Evolutionary conservation across 1,140 invertebrate species (phyloP), one percentile per base, ranked within the genome.

Genomic region (Drosophila ercepeae): DNA sequence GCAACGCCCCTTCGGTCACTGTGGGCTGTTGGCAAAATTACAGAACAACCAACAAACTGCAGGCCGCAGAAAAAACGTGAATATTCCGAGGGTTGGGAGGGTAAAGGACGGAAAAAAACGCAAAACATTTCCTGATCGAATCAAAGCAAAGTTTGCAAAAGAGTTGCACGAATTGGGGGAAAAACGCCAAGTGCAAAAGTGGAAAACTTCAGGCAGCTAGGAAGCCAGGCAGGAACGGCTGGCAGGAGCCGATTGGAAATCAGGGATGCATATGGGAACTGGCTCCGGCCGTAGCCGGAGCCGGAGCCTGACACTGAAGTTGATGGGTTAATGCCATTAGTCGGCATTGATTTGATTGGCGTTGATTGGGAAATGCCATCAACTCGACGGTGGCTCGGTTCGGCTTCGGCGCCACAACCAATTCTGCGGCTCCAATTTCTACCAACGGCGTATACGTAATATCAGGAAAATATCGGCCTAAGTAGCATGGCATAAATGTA

Each of bases 251-350:
- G 60, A 34, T 65, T 52, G 46, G 46, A 44, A 34, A 34, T 27
- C 63, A 27, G 46, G 60, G 42, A 65, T 74, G 70, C 70, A 74
- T 74, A 74, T 64, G 53, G 41, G 29, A 19, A 7, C 11, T 52
- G 45, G 41, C 39, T 42, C 39, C 41, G 25, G 21, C 21, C 21
- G 21, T n/a, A n/a, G n/a, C n/a, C n/a, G n/a, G n/a, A 21, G 21
- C 21, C 39, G 39, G 41, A 49, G 52, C 55, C 75, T 72, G 76
- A 74, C 73, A 88, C 68, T 81, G 77, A 77, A 76, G 81, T 71
- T 88, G 82, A 88, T 78, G 83, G 82, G 77, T 82, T 88, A 88
- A 88, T 88, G 82, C 82, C 82, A 88, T 88, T 88, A 88, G 82
- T 68, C 82, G 69, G 82, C 69, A 88, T 88, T 88, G 82, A 88